A percentile compares a stretch with the other conserved stretches of the same genome.
These are phyloP conservation scores for Lacerta bilineata DNA, from an alignment of 2,797 vertebrate species.

Conservation along the genomic window DNA sequence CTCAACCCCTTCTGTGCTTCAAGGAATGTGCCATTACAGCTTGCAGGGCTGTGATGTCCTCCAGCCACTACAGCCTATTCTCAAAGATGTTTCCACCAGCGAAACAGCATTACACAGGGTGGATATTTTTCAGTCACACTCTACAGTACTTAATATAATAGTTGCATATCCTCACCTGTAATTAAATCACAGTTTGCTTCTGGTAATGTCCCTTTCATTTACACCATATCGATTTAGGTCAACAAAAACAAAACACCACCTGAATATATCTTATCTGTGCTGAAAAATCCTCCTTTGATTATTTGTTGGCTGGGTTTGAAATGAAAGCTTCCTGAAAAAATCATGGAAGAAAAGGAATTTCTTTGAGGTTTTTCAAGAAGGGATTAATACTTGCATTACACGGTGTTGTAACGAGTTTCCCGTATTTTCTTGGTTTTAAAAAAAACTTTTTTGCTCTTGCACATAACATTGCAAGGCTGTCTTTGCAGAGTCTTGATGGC, in stretches of 20 bases:
- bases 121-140: neutral
- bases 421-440: neutral
- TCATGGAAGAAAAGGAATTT: neutral
- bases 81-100: neutral
- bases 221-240: too few species aligned
- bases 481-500: neutral
- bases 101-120: neutral
- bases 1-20: neutral
- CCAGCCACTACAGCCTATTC: neutral
- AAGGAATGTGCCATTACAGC: slow-evolving; percentile 17
- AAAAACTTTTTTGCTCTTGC: neutral
- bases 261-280: neutral
- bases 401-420: neutral
- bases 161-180: neutral
- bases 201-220: neutral
- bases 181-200: neutral
- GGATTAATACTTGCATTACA: neutral
- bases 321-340: neutral
- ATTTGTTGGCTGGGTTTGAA: neutral
- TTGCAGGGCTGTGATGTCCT: accelerated
- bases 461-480: neutral
- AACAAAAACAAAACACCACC: neutral
- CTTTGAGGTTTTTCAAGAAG: neutral
- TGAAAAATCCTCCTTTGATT: neutral
- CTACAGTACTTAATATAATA: neutral